A percentile compares a stretch with the other conserved stretches of the same genome.
These are phyloP conservation scores for Ctenopoma multispine DNA, from an alignment of 2,797 vertebrate species.

Conservation along the genomic window DNA sequence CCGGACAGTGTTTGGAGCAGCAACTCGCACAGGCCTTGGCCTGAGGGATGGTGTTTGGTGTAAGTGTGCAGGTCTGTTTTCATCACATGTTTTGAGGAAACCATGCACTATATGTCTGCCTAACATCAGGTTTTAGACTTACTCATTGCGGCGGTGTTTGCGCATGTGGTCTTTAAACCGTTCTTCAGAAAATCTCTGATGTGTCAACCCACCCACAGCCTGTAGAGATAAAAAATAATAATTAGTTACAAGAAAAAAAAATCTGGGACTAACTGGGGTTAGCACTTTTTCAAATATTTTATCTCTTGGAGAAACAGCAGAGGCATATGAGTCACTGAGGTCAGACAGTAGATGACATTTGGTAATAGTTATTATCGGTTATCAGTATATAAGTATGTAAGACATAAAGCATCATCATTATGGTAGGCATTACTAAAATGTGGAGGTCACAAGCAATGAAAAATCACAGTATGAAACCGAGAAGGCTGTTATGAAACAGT, in stretches of 20 bases:
- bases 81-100: slow-evolving; percentile 37
- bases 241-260: slow-evolving; percentile 6
- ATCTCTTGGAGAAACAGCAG: slow-evolving; percentile 9
- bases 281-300: not conserved
- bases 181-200: slow-evolving; percentile 69
- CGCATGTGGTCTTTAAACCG: slow-evolving; percentile 52
- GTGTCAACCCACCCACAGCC: slow-evolving; percentile 64
- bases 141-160: slow-evolving; percentile 81
- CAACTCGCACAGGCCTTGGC: slow-evolving; percentile 38
- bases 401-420: not conserved
- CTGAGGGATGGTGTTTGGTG: slow-evolving; percentile 36
- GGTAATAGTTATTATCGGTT: slow-evolving; percentile 14
- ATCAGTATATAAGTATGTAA: slow-evolving; percentile 2
- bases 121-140: slow-evolving; percentile 66
- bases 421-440: not conserved
- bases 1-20: slow-evolving; percentile 52
- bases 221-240: slow-evolving; percentile 46
- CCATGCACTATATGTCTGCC: slow-evolving; percentile 34
- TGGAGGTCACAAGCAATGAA: not conserved
- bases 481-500: not conserved
- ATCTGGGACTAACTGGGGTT: not conserved
- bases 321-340: slow-evolving; percentile 20
- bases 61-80: slow-evolving; percentile 42
- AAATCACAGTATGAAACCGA: not conserved
- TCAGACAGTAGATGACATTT: slow-evolving; percentile 31